phyloP scores from a whole-genome alignment of 2,113 vertebrate genomes.

The Thamnophis sirtalis region DNA sequence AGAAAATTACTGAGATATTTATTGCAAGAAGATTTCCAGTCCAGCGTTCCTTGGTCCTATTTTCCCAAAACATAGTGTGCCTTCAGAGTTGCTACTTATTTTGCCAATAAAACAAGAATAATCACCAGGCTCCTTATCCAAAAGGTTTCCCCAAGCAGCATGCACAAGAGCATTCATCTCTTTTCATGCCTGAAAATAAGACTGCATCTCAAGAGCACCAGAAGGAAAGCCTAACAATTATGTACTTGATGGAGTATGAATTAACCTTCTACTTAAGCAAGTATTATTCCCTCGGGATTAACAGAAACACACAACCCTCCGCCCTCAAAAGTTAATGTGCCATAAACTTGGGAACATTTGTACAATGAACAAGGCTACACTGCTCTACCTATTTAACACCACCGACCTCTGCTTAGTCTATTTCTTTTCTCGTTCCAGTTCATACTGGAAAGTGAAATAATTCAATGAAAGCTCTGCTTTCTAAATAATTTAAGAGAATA shows the following conservation, averaged over 20 bases:
- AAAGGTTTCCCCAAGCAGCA: neutral
- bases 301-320: neutral
- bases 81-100: neutral
- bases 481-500: constrained; percentile 64
- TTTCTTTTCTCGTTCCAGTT: constrained; percentile 45
- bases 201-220: neutral
- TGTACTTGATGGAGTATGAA: fast-evolving
- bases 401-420: constrained; percentile 23
- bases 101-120: neutral
- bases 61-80: neutral
- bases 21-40: neutral
- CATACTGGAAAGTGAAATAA: constrained; percentile 57
- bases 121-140: neutral
- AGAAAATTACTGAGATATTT: neutral
- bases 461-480: constrained; percentile 58
- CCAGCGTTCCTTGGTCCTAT: neutral
- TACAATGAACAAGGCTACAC: fast-evolving
- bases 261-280: neutral
- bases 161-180: neutral
- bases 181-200: neutral
- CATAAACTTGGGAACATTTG: neutral
- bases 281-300: neutral
- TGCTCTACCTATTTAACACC: constrained; percentile 20
- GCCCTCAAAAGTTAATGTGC: neutral
- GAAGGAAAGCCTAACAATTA: neutral